These are phyloP conservation scores for Cnemophilus loriae DNA, from an alignment of 2,113 vertebrate genomes.

Conservation along the genomic window DNA sequence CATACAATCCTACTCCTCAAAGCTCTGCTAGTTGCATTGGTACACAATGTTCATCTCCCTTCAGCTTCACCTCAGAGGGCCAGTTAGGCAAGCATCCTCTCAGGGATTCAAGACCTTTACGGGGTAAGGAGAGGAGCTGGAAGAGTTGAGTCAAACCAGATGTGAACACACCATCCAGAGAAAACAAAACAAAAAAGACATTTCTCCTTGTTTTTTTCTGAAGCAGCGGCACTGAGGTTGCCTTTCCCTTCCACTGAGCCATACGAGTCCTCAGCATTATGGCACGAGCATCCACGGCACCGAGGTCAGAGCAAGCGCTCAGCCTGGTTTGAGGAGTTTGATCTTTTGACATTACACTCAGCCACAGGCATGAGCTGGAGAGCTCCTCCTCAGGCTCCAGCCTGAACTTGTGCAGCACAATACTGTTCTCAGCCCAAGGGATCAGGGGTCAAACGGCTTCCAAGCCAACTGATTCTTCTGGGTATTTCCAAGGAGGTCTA, in stretches of 20 bases:
- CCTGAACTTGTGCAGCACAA: not conserved
- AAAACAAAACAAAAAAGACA: not conserved
- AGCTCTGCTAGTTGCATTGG: not conserved
- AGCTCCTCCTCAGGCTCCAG: not conserved
- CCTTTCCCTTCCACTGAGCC: not conserved
- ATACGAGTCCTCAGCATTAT: fast-evolving
- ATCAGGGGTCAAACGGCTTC: not conserved
- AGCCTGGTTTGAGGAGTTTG: not conserved
- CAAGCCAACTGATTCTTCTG: not conserved
- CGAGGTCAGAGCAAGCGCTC: not conserved
- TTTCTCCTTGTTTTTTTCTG: not conserved
- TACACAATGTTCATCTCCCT: conserved; percentile 67
- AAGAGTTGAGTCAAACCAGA: conserved; percentile 68
- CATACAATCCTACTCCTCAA: not conserved
- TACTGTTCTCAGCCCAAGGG: not conserved
- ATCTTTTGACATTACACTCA: not conserved
- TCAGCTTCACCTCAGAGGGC: conserved; percentile 62
- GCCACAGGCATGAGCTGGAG: not conserved
- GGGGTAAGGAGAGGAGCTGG: conserved; percentile 29
- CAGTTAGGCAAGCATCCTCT: conserved; percentile 54
- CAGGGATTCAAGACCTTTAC: conserved; percentile 63
- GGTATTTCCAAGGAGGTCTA: not conserved
- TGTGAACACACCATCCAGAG: conserved; percentile 30
- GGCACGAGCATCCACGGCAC: not conserved
- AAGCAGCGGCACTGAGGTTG: not conserved